A percentile compares a stretch with the other conserved stretches of the same genome.
phyloP scores from a whole-genome alignment of 2,888 invertebrate genomes.

The Cephus runcator region DNA sequence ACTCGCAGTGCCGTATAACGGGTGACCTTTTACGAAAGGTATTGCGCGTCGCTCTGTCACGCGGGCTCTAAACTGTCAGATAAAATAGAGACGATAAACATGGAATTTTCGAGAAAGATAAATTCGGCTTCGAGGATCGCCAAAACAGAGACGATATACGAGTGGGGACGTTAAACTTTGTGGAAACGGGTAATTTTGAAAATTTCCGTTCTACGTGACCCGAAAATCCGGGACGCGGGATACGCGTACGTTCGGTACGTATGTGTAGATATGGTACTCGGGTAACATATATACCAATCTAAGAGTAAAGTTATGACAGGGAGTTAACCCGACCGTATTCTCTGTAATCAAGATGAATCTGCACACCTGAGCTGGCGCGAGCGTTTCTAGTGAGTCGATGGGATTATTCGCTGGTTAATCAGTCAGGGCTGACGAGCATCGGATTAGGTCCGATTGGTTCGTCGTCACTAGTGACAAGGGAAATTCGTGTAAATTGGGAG shows the following conservation, averaged over 20 bases:
- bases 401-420: background rate
- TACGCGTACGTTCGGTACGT: no score
- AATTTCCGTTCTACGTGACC: background rate
- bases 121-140: no score
- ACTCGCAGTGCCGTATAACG: background rate
- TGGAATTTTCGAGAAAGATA: background rate
- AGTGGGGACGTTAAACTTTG: background rate
- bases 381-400: background rate
- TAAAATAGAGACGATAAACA: background rate
- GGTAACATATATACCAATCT: no score
- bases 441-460: background rate
- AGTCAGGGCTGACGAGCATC: background rate
- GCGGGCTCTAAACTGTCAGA: background rate
- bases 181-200: background rate
- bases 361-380: background rate
- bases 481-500: background rate
- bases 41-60: background rate
- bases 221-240: no score
- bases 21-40: background rate
- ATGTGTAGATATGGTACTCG: no score
- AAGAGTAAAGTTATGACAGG: background rate
- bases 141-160: background rate
- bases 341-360: slow-evolving; percentile 1
- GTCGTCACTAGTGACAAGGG: background rate
- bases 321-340: background rate